phyloP scores from a whole-genome alignment of 2,888 invertebrate genomes.

The Plagodis dolabraria region DNA sequence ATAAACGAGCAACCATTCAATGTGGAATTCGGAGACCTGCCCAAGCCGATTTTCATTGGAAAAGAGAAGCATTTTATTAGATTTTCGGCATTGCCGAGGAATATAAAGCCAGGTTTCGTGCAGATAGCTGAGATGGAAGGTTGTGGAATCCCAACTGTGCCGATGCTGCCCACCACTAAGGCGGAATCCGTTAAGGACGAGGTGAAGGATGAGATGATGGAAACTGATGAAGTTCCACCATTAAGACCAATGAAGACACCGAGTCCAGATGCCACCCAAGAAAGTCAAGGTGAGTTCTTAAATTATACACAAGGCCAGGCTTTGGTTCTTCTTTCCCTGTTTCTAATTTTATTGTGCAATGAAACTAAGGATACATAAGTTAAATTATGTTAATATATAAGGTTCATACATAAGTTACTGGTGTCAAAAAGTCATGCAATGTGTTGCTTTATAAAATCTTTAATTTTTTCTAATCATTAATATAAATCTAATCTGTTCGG shows the following conservation, averaged over 20 bases:
- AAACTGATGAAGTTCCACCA: constrained; percentile 38
- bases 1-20: constrained; percentile 91
- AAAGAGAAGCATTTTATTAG: constrained; percentile 92
- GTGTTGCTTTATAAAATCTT: no score
- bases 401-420: no score
- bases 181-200: constrained; percentile 37
- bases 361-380: no score
- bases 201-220: constrained; percentile 50
- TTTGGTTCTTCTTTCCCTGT: no score
- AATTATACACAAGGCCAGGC: no score
- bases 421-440: no score
- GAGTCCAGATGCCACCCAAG: constrained; percentile 63
- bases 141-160: constrained; percentile 36
- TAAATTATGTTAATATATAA: no score
- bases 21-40: constrained; percentile 93
- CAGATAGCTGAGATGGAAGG: constrained; percentile 91
- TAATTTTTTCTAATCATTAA: no score
- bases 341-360: no score
- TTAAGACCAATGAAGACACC: constrained; percentile 59
- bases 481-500: no score
- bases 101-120: constrained; percentile 89
- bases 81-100: constrained; percentile 91
- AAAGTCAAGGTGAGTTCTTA: constrained; percentile 63
- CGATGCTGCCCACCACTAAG: constrained; percentile 35
- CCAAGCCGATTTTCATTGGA: constrained; percentile 90